Conservation (phyloP, 1,140 invertebrate genomes). For the Pygmarrhopalites habei region DNA sequence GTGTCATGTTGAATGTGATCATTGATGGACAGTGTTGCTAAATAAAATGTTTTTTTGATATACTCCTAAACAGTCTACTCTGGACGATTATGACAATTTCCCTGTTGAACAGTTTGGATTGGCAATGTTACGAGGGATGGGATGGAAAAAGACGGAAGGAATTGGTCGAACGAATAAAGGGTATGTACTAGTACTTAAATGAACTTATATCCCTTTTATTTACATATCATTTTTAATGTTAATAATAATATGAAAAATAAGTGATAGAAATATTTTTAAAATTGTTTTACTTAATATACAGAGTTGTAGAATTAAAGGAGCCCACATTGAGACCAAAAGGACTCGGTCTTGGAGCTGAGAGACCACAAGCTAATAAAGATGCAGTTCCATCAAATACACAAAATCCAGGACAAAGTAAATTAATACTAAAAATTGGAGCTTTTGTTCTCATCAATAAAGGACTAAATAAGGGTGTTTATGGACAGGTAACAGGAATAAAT, state of each 20-base stretch:
- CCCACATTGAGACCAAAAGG: conserved; percentile 74
- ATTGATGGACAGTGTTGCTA: no score
- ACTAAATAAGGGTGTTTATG: conserved; percentile 61
- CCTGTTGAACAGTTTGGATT: conserved; percentile 81
- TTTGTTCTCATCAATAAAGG: conserved; percentile 36
- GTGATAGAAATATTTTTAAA: no score
- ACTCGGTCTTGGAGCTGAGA: conserved; percentile 79
- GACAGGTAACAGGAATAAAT: conserved; percentile 51
- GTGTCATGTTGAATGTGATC: no score
- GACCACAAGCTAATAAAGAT: conserved; percentile 51
- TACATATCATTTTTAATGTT: no score
- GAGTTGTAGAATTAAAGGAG: conserved; percentile 49
- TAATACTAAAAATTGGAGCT: conserved; percentile 46
- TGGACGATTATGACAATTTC: conserved; percentile 84
- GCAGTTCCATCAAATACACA: conserved; percentile 45
- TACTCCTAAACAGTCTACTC: conserved; percentile 55
- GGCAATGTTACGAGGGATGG: conserved; percentile 91
- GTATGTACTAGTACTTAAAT: no score
- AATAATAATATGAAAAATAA: no score
- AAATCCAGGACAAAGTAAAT: conserved; percentile 53
- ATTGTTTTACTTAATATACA: conserved; percentile 42
- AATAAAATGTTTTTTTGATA: conserved; percentile 12
- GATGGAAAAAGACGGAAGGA: conserved; percentile 71
- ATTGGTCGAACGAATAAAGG: conserved; percentile 55
- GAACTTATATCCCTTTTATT: no score